Evolutionary conservation across 2,888 invertebrate species (phyloP).

Genomic region (Seira musarum): DNA sequence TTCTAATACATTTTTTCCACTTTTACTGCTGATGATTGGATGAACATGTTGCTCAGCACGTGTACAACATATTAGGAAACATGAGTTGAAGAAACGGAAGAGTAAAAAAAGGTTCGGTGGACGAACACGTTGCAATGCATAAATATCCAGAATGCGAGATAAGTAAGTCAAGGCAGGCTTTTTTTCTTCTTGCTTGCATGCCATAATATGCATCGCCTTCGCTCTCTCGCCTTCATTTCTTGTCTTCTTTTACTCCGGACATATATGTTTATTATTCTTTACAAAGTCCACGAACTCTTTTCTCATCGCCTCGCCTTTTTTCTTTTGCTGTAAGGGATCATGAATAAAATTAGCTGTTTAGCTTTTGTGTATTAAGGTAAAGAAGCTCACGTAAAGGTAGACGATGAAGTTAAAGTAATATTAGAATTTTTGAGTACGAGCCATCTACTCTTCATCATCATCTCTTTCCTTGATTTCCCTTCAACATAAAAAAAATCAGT

Average conservation of each 20-base stretch:
- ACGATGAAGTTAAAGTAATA: no score
- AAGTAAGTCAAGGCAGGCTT: no score
- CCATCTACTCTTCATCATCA: neutral
- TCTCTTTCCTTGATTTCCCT: neutral
- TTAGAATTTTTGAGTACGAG: no score
- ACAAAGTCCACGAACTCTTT: neutral
- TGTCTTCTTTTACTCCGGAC: no score
- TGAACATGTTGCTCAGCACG: conserved; percentile 51
- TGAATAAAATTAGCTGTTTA: conserved; percentile 55
- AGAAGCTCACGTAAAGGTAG: conserved; percentile 39
- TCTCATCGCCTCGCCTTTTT: conserved; percentile 4
- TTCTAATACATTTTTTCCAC: neutral
- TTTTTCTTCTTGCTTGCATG: no score
- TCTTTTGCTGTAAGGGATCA: conserved; percentile 32
- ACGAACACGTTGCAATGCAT: no score
- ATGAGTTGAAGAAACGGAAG: conserved; percentile 24
- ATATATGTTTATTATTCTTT: neutral
- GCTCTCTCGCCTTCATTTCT: conserved; percentile 29
- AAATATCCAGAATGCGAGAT: no score
- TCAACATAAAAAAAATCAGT: conserved; percentile 27
- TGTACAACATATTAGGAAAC: conserved; percentile 27
- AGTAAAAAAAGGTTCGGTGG: conserved; percentile 4
- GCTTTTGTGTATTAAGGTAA: conserved; percentile 31
- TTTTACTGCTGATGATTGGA: conserved; percentile 36
- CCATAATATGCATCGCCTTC: neutral